Percentiles rank a stretch among this genome's conserved stretches.
Conservation (phyloP, 2,113 vertebrate genomes). For the Martes martes region DNA sequence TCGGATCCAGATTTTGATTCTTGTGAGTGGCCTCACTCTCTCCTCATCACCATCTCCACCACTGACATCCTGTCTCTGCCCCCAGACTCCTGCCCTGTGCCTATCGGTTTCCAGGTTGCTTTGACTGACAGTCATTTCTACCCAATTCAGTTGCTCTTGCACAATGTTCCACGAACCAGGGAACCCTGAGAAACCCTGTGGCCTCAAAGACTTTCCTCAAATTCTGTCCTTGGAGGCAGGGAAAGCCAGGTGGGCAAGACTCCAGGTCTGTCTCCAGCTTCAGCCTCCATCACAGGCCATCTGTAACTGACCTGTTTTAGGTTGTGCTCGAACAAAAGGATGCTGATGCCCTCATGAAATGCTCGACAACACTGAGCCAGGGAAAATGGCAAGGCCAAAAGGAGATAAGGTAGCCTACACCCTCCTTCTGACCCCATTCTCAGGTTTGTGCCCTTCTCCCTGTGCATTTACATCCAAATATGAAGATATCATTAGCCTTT, state of each 20-base stretch:
- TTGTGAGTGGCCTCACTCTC: not conserved
- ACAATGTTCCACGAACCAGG: not conserved
- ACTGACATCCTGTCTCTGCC: not conserved
- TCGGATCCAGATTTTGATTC: not conserved
- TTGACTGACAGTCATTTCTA: not conserved
- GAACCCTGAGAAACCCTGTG: not conserved
- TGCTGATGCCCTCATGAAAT: not conserved
- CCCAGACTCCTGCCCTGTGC: not conserved
- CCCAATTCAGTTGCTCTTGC: not conserved
- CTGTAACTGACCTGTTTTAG: not conserved
- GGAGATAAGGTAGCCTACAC: not conserved
- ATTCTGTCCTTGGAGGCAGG: not conserved
- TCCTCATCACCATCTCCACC: not conserved
- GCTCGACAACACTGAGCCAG: not conserved
- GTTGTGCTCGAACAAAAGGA: not conserved
- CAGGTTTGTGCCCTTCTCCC: not conserved
- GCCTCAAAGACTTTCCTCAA: not conserved
- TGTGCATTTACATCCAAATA: not conserved
- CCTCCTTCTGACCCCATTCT: not conserved
- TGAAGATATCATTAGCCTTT: not conserved
- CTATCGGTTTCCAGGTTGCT: not conserved
- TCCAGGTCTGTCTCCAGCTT: not conserved
- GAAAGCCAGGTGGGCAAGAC: not conserved
- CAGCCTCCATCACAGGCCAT: not conserved
- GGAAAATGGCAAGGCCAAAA: not conserved